Evolutionary conservation across 2,113 vertebrate genomes (phyloP).

Genomic region (Mormyrus lacerda): DNA sequence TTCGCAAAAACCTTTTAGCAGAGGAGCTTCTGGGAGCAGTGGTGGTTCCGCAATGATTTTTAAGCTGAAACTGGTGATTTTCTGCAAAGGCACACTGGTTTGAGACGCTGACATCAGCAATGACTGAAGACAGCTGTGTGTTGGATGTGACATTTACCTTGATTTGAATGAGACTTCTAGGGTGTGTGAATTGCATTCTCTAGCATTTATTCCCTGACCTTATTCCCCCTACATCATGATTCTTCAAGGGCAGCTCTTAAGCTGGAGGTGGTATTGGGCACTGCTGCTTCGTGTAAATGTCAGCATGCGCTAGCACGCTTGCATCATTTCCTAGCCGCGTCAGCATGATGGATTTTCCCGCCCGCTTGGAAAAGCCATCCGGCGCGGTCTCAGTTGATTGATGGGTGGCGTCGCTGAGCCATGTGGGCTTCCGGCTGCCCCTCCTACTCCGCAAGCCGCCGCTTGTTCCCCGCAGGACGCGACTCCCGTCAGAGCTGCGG

Average conservation of each 20-base stretch:
- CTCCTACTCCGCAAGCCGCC: neutral
- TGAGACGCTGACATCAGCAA: neutral
- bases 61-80: neutral
- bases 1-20: neutral
- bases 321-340: neutral
- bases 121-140: neutral
- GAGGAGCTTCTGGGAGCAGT: neutral
- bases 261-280: neutral
- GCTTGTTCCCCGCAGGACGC: neutral
- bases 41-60: neutral
- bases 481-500: neutral
- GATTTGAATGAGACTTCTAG: neutral
- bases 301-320: neutral
- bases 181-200: neutral
- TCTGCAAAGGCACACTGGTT: neutral
- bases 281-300: neutral
- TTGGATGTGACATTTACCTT: neutral
- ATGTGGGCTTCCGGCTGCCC: neutral
- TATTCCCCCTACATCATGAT: neutral
- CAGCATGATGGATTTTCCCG: neutral
- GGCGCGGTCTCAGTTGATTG: neutral
- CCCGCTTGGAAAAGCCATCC: neutral
- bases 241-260: neutral
- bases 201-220: neutral
- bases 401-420: neutral